phyloP scores from a whole-genome alignment of 2,888 invertebrate species.

The Stenichneumon culpator region DNA sequence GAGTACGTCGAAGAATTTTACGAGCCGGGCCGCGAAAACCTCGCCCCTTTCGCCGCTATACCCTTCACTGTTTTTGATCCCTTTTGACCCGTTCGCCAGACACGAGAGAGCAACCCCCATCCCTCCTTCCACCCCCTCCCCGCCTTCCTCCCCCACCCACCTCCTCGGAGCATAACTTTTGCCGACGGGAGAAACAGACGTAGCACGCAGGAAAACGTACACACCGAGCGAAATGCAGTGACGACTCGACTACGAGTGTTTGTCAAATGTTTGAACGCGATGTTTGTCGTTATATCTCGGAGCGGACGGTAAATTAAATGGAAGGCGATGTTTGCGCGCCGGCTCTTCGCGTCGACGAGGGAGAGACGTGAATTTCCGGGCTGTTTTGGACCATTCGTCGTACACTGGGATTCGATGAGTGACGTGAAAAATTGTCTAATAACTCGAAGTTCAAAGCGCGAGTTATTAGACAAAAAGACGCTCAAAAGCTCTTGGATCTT shows the following conservation, averaged over 20 bases:
- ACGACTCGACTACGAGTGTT: slow-evolving; percentile 80
- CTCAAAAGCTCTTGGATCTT: too few relatives aligned
- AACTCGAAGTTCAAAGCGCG: not conserved
- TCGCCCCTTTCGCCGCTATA: not conserved
- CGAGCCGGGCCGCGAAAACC: not conserved
- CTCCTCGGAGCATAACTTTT: slow-evolving; percentile 36
- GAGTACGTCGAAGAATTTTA: not conserved
- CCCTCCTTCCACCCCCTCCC: not conserved
- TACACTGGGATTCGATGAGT: not conserved
- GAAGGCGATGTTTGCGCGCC: slow-evolving; percentile 67
- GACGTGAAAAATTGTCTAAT: not conserved
- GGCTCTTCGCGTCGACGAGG: not conserved
- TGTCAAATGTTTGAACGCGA: slow-evolving; percentile 84
- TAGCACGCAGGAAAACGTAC: slow-evolving; percentile 45
- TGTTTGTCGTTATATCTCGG: slow-evolving; percentile 64
- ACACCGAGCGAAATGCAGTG: slow-evolving; percentile 45
- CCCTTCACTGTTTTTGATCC: slow-evolving; percentile 39
- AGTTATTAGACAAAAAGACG: too few relatives aligned
- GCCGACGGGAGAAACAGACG: slow-evolving; percentile 7
- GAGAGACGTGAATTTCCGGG: not conserved
- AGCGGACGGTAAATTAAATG: slow-evolving; percentile 81
- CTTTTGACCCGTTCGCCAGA: slow-evolving; percentile 47
- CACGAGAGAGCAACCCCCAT: slow-evolving; percentile 1
- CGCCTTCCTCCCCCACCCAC: not conserved
- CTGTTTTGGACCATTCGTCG: not conserved